These are phyloP conservation scores for Aramus guarauna DNA, from an alignment of 2,113 vertebrate species.

Conservation along the genomic window DNA sequence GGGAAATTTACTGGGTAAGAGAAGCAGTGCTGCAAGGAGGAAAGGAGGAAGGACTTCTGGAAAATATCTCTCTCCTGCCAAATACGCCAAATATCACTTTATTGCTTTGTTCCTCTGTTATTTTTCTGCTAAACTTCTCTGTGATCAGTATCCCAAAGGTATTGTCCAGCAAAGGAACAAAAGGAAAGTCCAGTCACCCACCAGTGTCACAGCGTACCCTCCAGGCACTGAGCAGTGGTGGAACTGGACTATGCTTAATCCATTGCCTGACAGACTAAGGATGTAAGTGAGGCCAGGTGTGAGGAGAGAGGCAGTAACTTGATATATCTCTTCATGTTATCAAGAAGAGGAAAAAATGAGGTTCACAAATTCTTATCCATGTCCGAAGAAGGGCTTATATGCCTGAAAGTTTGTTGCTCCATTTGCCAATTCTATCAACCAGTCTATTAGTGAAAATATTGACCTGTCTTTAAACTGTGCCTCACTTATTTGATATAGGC, in stretches of 20 bases:
- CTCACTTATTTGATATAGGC: neutral
- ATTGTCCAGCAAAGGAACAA: neutral
- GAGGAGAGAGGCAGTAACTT: neutral
- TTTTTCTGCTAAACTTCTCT: neutral
- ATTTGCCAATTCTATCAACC: neutral
- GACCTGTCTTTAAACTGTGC: neutral
- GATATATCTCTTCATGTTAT: neutral
- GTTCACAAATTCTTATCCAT: neutral
- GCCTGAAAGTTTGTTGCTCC: neutral
- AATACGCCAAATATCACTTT: neutral
- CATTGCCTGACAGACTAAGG: too few species aligned
- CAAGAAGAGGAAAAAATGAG: neutral
- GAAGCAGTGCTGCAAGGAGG: neutral
- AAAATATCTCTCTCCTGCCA: neutral
- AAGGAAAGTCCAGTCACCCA: neutral
- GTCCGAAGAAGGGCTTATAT: neutral
- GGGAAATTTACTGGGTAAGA: neutral
- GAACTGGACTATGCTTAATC: neutral
- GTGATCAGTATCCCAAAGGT: neutral
- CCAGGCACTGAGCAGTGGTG: neutral
- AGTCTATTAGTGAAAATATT: neutral
- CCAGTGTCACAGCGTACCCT: neutral
- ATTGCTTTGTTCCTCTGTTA: neutral
- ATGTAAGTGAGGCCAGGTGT: neutral
- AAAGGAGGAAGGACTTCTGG: neutral